Conservation (phyloP, 2,888 invertebrate species). For the Cinara cedri region DNA sequence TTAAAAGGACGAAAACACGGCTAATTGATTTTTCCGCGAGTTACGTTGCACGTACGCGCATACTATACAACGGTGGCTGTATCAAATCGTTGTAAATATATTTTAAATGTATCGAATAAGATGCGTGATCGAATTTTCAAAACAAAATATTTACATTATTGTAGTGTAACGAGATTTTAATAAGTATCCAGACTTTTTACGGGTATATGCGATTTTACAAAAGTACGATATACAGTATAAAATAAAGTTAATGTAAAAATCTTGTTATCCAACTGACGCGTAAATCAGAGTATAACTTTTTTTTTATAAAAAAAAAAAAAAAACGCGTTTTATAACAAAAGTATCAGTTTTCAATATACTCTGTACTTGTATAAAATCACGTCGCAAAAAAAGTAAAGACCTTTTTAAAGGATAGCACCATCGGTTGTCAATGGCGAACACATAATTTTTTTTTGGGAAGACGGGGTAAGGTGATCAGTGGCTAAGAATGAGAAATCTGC, state of each 20-base stretch:
- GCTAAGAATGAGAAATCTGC: too few species aligned
- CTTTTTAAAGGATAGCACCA: too few species aligned
- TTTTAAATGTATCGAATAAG: not conserved
- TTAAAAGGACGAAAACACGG: slow-evolving; percentile 7
- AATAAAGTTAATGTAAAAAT: not conserved
- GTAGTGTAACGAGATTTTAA: not conserved
- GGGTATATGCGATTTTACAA: not conserved
- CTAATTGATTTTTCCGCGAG: slow-evolving; percentile 48
- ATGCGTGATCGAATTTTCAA: slow-evolving; percentile 4
- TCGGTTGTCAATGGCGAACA: too few species aligned
- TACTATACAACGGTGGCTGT: not conserved
- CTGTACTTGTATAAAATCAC: too few species aligned
- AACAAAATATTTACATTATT: not conserved
- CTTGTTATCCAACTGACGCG: not conserved
- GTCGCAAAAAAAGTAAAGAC: too few species aligned
- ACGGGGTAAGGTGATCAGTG: too few species aligned
- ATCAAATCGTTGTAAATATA: not conserved
- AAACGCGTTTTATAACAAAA: too few species aligned
- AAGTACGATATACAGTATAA: not conserved
- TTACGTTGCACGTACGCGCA: not conserved
- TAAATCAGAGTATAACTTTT: not conserved
- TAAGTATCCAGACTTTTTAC: not conserved
- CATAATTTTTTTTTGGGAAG: too few species aligned
- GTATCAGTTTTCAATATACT: too few species aligned
- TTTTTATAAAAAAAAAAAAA: too few species aligned